These are phyloP conservation scores for Paracyclopina nana DNA, from an alignment of 1,140 invertebrate species.

Conservation along the genomic window DNA sequence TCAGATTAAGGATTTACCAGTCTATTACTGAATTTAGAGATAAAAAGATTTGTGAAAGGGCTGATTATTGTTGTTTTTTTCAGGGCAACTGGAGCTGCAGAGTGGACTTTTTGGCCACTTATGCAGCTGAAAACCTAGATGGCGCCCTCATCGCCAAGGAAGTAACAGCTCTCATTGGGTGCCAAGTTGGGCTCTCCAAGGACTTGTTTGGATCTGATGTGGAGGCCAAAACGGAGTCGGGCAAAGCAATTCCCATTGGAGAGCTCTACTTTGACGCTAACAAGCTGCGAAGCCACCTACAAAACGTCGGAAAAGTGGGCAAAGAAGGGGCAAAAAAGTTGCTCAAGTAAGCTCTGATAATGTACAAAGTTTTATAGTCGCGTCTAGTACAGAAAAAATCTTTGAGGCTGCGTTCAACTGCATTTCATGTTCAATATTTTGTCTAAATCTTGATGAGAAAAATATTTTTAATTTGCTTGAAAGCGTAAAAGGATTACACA, in stretches of 20 bases:
- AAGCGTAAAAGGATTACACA: too few species aligned
- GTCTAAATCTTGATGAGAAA: too few species aligned
- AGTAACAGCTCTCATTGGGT: slow-evolving; percentile 22
- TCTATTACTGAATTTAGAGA: too few species aligned
- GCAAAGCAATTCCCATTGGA: slow-evolving; percentile 22
- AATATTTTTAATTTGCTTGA: too few species aligned
- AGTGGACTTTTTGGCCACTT: slow-evolving; percentile 28
- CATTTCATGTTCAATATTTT: too few species aligned
- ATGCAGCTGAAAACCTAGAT: slow-evolving; percentile 23
- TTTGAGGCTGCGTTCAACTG: too few species aligned
- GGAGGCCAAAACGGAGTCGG: background rate
- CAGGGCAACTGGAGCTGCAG: slow-evolving; percentile 12
- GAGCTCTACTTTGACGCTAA: slow-evolving; percentile 30
- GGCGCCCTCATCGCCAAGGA: slow-evolving; percentile 23
- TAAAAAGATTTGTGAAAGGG: too few species aligned
- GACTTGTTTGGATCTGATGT: slow-evolving; percentile 18
- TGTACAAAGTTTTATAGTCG: too few species aligned
- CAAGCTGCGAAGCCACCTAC: slow-evolving; percentile 24
- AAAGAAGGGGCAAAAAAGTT: slow-evolving; percentile 22
- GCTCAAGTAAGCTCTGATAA: slow-evolving; percentile 10
- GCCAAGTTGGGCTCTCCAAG: background rate
- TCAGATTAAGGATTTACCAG: too few species aligned
- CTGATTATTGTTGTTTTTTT: too few species aligned
- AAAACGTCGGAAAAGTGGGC: slow-evolving; percentile 21
- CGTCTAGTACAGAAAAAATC: too few species aligned